These are phyloP conservation scores for Leptopilina drosophilae DNA, from an alignment of 2,888 invertebrate species.

Conservation along the genomic window DNA sequence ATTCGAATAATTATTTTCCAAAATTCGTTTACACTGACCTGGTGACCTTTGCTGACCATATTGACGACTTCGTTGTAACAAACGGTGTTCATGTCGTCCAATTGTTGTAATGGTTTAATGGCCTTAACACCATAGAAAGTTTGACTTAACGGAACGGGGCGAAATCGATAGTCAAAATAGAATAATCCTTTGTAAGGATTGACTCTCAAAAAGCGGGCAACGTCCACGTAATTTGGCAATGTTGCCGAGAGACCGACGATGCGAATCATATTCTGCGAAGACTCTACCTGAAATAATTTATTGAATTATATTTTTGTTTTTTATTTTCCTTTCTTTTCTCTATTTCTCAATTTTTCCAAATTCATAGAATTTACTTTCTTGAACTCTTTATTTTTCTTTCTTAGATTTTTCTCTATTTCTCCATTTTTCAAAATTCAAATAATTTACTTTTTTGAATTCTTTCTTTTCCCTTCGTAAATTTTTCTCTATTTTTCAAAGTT, in stretches of 20 bases:
- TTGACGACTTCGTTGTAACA: slow-evolving; percentile 95
- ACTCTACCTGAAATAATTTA: slow-evolving; percentile 82
- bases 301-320: slow-evolving; percentile 12
- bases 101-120: slow-evolving; percentile 80
- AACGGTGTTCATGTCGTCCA: slow-evolving; percentile 91
- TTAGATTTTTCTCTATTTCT: no score
- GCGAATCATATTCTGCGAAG: slow-evolving; percentile 95
- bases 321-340: no score
- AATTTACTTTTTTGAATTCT: no score
- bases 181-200: slow-evolving; percentile 95
- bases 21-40: slow-evolving; percentile 78
- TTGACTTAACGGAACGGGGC: slow-evolving; percentile 96
- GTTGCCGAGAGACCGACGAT: slow-evolving; percentile 98
- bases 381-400: no score
- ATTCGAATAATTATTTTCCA: no score
- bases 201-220: slow-evolving; percentile 94
- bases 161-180: slow-evolving; percentile 94
- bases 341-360: no score
- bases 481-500: no score
- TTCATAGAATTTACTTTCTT: no score
- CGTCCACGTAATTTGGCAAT: slow-evolving; percentile 97
- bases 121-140: slow-evolving; percentile 93
- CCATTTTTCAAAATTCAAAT: no score
- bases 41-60: slow-evolving; percentile 93
- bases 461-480: no score